phyloP scores from a whole-genome alignment of 2,888 invertebrate species.

The Hymenopus coronatus region DNA sequence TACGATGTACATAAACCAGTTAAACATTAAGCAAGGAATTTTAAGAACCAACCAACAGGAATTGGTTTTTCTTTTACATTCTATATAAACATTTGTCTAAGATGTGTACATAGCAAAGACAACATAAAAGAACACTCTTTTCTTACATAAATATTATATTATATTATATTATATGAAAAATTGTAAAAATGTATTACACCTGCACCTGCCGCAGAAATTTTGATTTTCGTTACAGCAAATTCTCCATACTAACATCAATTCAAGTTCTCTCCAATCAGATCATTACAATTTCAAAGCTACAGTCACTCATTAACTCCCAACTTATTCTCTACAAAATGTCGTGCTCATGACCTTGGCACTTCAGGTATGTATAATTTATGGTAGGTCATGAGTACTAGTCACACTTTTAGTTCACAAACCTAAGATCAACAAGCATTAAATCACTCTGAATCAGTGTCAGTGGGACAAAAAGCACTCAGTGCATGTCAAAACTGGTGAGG shows the following conservation, averaged over 20 bases:
- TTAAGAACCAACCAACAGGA: background rate
- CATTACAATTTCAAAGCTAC: background rate
- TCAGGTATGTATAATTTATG: constrained; percentile 26
- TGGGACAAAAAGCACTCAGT: too few species aligned
- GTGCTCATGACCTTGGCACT: constrained; percentile 31
- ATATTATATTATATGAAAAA: constrained; percentile 34
- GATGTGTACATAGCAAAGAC: constrained; percentile 33
- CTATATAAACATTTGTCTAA: constrained; percentile 32
- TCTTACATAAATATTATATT: constrained; percentile 33
- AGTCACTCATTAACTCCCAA: background rate
- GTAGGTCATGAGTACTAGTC: constrained; percentile 25
- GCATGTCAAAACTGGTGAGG: background rate
- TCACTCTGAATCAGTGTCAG: constrained; percentile 15
- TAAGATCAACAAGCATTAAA: constrained; percentile 14
- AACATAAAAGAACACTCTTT: constrained; percentile 33
- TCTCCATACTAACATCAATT: constrained; percentile 20
- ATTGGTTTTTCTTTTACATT: constrained; percentile 16
- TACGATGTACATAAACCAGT: constrained; percentile 3
- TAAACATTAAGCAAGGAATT: constrained; percentile 5
- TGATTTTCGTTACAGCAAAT: constrained; percentile 33
- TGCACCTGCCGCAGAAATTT: constrained; percentile 30
- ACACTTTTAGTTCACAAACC: constrained; percentile 18
- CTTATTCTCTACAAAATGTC: background rate
- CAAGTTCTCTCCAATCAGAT: constrained; percentile 25
- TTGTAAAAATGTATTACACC: constrained; percentile 32